Percentiles rank a stretch among this genome's conserved stretches.
phyloP scores from a whole-genome alignment of 2,113 vertebrate species.

The Lampris incognitus region DNA sequence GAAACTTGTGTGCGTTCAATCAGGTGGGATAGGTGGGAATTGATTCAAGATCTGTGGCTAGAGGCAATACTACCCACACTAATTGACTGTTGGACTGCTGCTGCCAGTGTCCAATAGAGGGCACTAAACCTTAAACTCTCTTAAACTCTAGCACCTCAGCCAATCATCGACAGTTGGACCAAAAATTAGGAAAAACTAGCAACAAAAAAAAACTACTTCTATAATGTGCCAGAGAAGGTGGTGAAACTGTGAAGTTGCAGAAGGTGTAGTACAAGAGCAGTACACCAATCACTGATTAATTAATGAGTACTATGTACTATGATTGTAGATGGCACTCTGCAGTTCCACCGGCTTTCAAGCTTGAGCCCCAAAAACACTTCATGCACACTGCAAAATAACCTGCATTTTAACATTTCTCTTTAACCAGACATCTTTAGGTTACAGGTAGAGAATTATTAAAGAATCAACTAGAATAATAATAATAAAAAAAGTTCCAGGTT shows the following conservation, averaged over 20 bases:
- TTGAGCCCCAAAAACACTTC: no score
- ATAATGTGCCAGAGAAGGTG: neutral
- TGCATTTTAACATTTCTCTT: neutral
- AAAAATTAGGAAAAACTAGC: conserved; percentile 1
- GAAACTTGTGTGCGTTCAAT: conserved; percentile 30
- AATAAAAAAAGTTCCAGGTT: neutral
- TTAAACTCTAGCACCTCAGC: neutral
- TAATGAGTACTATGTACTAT: no score
- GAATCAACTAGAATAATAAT: neutral
- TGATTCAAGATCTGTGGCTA: conserved; percentile 45
- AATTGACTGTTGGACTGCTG: conserved; percentile 20
- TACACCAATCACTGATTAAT: neutral
- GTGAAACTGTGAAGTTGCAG: neutral
- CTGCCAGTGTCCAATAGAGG: conserved; percentile 58
- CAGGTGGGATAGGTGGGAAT: conserved; percentile 22
- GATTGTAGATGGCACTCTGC: no score
- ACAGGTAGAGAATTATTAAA: neutral
- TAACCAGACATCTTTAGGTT: neutral
- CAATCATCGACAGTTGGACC: neutral
- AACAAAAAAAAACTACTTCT: neutral
- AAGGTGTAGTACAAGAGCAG: neutral
- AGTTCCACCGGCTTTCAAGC: no score
- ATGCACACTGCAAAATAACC: neutral
- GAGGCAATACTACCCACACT: conserved; percentile 26
- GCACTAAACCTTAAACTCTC: conserved; percentile 4